phyloP scores from a whole-genome alignment of 1,140 invertebrate genomes.

The Bombus superbus region DNA sequence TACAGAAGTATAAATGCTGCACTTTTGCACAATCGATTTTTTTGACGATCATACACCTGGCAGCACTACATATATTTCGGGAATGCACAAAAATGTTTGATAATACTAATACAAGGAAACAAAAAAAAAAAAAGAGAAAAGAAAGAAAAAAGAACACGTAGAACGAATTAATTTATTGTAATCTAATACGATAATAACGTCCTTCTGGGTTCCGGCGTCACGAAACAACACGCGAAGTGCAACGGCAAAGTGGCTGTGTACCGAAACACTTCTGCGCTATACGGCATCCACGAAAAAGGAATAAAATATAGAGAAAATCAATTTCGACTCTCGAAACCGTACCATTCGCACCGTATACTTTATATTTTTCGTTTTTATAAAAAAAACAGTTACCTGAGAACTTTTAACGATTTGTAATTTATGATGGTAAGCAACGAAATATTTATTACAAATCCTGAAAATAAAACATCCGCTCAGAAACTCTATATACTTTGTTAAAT shows the following conservation, averaged over 20 bases:
- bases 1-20: neutral
- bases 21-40: constrained; percentile 24
- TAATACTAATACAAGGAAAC: neutral
- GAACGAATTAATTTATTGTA: neutral
- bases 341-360: neutral
- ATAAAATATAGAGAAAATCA: neutral
- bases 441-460: neutral
- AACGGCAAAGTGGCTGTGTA: constrained; percentile 12
- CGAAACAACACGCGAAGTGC: constrained; percentile 24
- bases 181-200: constrained; percentile 8
- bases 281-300: constrained; percentile 28
- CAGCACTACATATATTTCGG: constrained; percentile 5
- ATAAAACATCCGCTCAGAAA: neutral
- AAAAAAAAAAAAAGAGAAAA: neutral
- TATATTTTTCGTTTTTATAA: neutral
- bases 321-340: neutral
- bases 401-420: neutral
- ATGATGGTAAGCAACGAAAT: constrained; percentile 33
- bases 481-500: neutral
- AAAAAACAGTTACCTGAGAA: neutral
- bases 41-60: neutral
- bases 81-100: neutral
- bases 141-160: neutral
- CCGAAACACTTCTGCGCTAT: constrained; percentile 29
- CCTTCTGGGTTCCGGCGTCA: neutral